Conservation (phyloP, 2,797 vertebrate genomes). For the Manis pentadactyla region DNA sequence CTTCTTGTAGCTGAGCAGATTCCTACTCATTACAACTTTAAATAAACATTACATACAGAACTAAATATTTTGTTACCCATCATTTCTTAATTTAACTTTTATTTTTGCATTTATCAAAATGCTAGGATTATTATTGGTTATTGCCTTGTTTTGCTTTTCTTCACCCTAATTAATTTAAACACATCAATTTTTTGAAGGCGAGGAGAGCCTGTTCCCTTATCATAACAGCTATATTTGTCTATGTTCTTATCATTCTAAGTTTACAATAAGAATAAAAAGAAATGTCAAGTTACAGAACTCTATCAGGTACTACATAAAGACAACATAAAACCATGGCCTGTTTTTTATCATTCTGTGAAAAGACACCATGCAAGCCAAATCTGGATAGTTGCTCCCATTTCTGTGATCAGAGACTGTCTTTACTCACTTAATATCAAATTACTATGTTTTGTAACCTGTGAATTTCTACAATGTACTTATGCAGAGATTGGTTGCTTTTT, state of each 20-base stretch:
- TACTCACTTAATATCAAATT: not conserved
- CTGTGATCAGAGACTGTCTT: not conserved
- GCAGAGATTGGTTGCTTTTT: not conserved
- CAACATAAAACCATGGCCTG: not conserved
- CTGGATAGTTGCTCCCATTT: not conserved
- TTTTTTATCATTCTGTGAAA: not conserved
- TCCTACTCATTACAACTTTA: not conserved
- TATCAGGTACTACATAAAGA: not conserved
- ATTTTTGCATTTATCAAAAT: not conserved
- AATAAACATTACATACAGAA: not conserved
- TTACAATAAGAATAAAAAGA: not conserved
- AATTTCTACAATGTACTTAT: not conserved
- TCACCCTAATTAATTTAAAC: not conserved
- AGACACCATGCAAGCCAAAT: not conserved
- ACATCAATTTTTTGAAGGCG: not conserved
- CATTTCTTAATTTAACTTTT: not conserved
- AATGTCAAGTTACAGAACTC: not conserved
- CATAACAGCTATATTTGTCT: not conserved
- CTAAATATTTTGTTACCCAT: not conserved
- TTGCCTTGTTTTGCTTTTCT: not conserved
- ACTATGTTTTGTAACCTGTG: not conserved
- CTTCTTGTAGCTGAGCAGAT: not conserved
- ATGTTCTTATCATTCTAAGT: not conserved
- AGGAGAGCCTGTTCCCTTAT: not conserved
- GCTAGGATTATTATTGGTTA: not conserved